phyloP scores from a whole-genome alignment of 2,797 vertebrate genomes.

The Lycodopsis pacificus region DNA sequence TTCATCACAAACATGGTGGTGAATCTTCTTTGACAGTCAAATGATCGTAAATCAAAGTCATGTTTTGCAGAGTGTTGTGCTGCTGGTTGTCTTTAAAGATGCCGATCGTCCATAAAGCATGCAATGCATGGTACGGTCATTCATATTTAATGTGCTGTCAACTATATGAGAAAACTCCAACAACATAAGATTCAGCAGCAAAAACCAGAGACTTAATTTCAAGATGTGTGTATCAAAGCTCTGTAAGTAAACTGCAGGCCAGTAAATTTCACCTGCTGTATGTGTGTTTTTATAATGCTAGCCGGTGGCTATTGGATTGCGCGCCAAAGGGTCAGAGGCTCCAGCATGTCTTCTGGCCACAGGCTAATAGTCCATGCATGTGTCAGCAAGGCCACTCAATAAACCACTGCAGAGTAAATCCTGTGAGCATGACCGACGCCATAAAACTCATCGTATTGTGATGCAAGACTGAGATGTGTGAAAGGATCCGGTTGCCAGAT shows the following conservation, averaged over 20 bases:
- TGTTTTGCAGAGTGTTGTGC: background rate
- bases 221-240: background rate
- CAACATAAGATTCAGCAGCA: background rate
- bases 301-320: background rate
- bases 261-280: background rate
- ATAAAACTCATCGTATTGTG: constrained; percentile 31
- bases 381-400: constrained; percentile 36
- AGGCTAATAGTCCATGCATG: constrained; percentile 28
- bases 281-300: constrained; percentile 16
- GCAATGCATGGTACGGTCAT: constrained; percentile 6
- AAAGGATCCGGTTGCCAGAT: constrained; percentile 40
- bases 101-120: constrained; percentile 3
- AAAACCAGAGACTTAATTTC: background rate
- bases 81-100: constrained; percentile 9
- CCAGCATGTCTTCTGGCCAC: constrained; percentile 12
- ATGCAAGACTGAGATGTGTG: constrained; percentile 22
- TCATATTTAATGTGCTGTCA: constrained; percentile 38
- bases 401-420: constrained; percentile 10
- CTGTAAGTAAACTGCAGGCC: background rate
- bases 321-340: constrained; percentile 29
- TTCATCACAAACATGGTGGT: background rate
- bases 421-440: constrained; percentile 4
- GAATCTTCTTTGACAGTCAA: background rate
- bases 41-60: background rate
- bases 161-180: background rate